Conservation (phyloP, 2,888 invertebrate species). For the Callinectes sapidus region DNA sequence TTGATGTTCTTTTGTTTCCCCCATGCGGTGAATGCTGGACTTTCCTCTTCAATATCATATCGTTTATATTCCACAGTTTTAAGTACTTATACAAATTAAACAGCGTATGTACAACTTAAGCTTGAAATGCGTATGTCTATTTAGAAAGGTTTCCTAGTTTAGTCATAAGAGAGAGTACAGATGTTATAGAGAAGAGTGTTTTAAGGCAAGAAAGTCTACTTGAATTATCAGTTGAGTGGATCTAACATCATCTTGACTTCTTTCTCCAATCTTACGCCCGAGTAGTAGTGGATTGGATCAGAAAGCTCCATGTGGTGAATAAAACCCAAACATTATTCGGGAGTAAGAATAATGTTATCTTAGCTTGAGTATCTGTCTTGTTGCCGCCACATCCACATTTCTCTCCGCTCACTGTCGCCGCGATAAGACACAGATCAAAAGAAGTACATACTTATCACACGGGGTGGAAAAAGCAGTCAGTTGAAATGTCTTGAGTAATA, state of each 20-base stretch:
- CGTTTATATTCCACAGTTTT: conserved; percentile 25
- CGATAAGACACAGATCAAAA: not conserved
- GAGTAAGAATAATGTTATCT: not conserved
- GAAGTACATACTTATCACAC: not conserved
- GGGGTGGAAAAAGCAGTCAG: not conserved
- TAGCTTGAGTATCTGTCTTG: not conserved
- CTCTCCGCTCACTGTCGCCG: conserved; percentile 6
- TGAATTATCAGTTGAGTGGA: not conserved
- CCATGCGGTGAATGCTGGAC: not conserved
- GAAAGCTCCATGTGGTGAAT: not conserved
- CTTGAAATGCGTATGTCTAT: not conserved
- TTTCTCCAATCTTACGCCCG: not conserved
- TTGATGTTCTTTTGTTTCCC: conserved; percentile 32
- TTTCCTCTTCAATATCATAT: not conserved
- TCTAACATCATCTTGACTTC: not conserved
- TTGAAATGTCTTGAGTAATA: not conserved
- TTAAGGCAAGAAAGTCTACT: not conserved
- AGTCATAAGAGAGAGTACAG: conserved; percentile 2
- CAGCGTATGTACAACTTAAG: conserved; percentile 24
- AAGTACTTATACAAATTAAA: conserved; percentile 6
- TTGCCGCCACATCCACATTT: not conserved
- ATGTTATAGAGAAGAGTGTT: not conserved
- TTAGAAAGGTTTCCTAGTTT: conserved; percentile 29
- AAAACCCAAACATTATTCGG: not conserved
- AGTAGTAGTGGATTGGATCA: not conserved